Conservation (phyloP, 2,797 vertebrate species). For the Characodon lateralis region DNA sequence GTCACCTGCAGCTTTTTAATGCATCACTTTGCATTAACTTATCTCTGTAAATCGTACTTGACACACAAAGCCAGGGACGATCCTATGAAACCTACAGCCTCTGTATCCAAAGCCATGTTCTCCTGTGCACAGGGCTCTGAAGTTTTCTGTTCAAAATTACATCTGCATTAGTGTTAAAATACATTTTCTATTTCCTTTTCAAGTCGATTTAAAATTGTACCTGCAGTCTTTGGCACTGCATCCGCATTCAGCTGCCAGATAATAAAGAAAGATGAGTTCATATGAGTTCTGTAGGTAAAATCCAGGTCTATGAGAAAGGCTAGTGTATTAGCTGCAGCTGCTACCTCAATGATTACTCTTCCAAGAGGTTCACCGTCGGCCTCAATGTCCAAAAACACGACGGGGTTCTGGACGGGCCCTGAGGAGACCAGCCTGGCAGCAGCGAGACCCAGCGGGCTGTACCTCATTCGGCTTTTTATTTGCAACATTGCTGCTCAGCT, state of each 20-base stretch:
- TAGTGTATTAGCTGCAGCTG: constrained; percentile 16
- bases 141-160: constrained; percentile 85
- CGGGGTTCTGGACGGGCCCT: constrained; percentile 74
- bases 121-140: constrained; percentile 90
- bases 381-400: constrained; percentile 89
- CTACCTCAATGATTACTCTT: constrained; percentile 88
- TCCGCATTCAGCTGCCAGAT: constrained; percentile 88
- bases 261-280: background rate
- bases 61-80: constrained; percentile 98
- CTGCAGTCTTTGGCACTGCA: constrained; percentile 92
- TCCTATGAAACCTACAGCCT: constrained; percentile 92
- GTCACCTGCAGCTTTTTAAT: background rate
- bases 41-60: constrained; percentile 80
- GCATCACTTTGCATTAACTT: background rate
- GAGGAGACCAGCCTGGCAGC: constrained; percentile 66
- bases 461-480: constrained; percentile 74
- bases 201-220: constrained; percentile 63
- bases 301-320: constrained; percentile 3
- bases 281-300: background rate
- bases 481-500: constrained; percentile 65
- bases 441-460: constrained; percentile 68
- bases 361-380: constrained; percentile 88
- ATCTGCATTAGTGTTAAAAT: background rate
- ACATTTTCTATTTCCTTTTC: background rate
- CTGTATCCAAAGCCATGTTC: constrained; percentile 94